Evolutionary conservation across 2,888 invertebrate genomes (phyloP).

Genomic region (Sarcophaga caerulescens): DNA sequence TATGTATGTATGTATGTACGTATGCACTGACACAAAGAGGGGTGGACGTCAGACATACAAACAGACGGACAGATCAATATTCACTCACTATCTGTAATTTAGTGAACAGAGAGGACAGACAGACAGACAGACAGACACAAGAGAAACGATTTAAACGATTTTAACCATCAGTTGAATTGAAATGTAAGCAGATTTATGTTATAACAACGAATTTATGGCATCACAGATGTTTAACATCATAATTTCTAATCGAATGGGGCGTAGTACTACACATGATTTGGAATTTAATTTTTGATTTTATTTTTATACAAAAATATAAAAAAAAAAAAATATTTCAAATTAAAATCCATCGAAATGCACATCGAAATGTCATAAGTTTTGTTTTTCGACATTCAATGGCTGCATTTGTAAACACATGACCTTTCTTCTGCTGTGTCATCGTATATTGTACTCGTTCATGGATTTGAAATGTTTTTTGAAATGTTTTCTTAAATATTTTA

Average conservation of each 20-base stretch:
- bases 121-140: too few species aligned
- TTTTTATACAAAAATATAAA: neutral
- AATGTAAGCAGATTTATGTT: constrained; percentile 34
- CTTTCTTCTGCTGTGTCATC: constrained; percentile 52
- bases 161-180: constrained; percentile 12
- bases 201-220: constrained; percentile 68
- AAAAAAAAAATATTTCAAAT: neutral
- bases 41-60: neutral
- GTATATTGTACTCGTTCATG: neutral
- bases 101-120: neutral
- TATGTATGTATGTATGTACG: too few species aligned
- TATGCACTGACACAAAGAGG: neutral
- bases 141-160: constrained; percentile 24
- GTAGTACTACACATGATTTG: neutral
- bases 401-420: constrained; percentile 58
- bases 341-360: too few species aligned
- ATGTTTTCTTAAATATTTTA: too few species aligned
- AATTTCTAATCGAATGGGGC: constrained; percentile 41
- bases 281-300: constrained; percentile 23
- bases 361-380: too few species aligned
- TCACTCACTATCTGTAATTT: neutral
- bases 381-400: too few species aligned
- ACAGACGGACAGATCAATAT: neutral
- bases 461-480: too few species aligned
- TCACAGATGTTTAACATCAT: constrained; percentile 71